These are phyloP conservation scores for Glaucomys volans DNA, from an alignment of 2,113 vertebrate genomes.

Conservation along the genomic window DNA sequence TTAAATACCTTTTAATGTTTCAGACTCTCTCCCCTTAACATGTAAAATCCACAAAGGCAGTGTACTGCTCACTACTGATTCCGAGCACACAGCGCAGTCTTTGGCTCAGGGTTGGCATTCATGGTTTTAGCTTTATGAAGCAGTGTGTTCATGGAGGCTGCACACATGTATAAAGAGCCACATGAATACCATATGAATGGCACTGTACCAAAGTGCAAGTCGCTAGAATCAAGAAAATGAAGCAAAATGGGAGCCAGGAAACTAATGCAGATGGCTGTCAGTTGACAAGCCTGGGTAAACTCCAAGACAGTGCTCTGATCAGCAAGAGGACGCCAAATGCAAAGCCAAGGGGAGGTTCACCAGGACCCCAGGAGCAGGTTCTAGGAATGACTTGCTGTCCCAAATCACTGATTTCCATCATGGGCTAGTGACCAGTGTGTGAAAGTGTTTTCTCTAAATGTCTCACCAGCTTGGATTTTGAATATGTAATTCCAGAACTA, in stretches of 20 bases:
- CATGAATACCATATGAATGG: background rate
- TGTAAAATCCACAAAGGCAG: background rate
- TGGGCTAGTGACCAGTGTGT: background rate
- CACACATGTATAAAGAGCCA: background rate
- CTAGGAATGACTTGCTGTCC: background rate
- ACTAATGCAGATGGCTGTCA: background rate
- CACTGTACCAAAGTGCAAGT: background rate
- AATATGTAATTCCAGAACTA: background rate
- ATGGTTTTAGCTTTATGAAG: background rate
- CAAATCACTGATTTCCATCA: background rate
- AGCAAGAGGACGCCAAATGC: too few species aligned
- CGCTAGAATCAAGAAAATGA: background rate
- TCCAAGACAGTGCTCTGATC: background rate
- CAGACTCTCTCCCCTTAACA: background rate
- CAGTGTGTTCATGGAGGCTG: background rate
- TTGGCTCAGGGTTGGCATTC: background rate
- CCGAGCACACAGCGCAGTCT: background rate
- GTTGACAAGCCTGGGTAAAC: background rate
- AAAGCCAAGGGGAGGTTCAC: background rate
- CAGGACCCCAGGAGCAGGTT: background rate
- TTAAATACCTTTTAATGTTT: background rate
- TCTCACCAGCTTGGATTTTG: background rate
- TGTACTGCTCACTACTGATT: background rate
- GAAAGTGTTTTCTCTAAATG: background rate
- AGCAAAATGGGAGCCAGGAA: background rate